Evolutionary conservation across 1,140 invertebrate genomes (phyloP).

Genomic region (Philotrypesis tridentata): DNA sequence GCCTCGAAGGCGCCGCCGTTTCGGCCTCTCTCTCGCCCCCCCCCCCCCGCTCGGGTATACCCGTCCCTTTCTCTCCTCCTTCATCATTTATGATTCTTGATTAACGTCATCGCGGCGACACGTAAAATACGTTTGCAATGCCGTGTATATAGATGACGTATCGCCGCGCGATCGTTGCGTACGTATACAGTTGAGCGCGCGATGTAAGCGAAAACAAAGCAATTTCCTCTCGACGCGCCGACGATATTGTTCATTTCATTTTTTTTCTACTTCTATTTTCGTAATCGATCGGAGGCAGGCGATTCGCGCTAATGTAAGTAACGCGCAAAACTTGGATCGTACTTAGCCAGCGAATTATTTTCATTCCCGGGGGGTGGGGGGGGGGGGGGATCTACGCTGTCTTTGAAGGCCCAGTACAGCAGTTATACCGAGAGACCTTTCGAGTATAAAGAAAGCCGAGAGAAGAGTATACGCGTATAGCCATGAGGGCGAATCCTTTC

Average conservation of each 20-base stretch:
- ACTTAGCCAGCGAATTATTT: slow-evolving; percentile 34
- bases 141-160: slow-evolving; percentile 21
- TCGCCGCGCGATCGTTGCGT: not conserved
- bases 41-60: slow-evolving; percentile 3
- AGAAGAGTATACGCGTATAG: not conserved
- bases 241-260: not conserved
- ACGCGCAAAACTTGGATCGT: slow-evolving; percentile 46
- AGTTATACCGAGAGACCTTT: not conserved
- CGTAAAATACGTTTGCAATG: slow-evolving; percentile 42
- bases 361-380: too few species aligned
- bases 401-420: not conserved
- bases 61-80: slow-evolving; percentile 21
- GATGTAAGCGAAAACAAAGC: not conserved
- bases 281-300: too few species aligned
- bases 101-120: slow-evolving; percentile 41
- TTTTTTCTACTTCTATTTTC: too few species aligned
- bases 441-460: not conserved
- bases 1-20: slow-evolving; percentile 56
- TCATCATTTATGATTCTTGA: slow-evolving; percentile 50
- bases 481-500: not conserved
- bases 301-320: slow-evolving; percentile 25
- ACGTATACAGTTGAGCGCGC: too few species aligned
- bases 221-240: not conserved
- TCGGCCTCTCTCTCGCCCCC: slow-evolving; percentile 38
- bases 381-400: too few species aligned